A percentile compares a stretch with the other conserved stretches of the same genome.
phyloP scores from a whole-genome alignment of 2,888 invertebrate species.

The Cerceris ruficornis region DNA sequence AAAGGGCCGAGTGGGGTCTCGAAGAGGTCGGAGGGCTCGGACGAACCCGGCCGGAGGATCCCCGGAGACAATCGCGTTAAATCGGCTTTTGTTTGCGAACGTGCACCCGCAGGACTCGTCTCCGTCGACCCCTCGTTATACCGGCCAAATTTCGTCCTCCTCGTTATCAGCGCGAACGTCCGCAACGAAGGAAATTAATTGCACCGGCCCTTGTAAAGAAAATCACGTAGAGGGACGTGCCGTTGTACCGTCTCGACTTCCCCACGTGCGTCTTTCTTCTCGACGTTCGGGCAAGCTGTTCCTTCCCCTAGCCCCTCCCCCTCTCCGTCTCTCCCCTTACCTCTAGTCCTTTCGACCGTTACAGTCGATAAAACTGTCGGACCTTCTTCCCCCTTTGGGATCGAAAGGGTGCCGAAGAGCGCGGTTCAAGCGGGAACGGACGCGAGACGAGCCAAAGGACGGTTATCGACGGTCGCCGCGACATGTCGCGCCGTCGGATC shows the following conservation, averaged over 20 bases:
- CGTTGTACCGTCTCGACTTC: neutral
- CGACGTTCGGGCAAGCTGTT: too few species aligned
- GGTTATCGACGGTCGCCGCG: too few species aligned
- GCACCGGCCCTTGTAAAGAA: slow-evolving; percentile 7
- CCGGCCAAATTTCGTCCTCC: slow-evolving; percentile 22
- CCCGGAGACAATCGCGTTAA: slow-evolving; percentile 42
- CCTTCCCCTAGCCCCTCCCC: neutral
- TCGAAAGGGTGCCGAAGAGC: too few species aligned
- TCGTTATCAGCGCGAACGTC: slow-evolving; percentile 29
- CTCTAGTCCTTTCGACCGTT: neutral
- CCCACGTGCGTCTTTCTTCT: neutral
- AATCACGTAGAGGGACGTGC: slow-evolving; percentile 7
- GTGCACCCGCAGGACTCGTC: slow-evolving; percentile 21
- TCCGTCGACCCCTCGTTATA: slow-evolving; percentile 28
- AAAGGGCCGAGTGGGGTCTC: too few species aligned
- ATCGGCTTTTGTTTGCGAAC: slow-evolving; percentile 45
- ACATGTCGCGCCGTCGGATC: too few species aligned
- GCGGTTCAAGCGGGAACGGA: too few species aligned
- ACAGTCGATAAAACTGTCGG: too few species aligned
- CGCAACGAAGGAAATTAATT: slow-evolving; percentile 31
- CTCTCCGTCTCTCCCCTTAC: neutral
- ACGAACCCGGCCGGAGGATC: slow-evolving; percentile 15
- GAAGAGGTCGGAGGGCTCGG: neutral
- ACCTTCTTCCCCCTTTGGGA: too few species aligned
- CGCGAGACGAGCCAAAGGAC: too few species aligned